Base-by-base conservation (phyloP, 2,797 vertebrate species). In the Coregonus sp. region DNA sequence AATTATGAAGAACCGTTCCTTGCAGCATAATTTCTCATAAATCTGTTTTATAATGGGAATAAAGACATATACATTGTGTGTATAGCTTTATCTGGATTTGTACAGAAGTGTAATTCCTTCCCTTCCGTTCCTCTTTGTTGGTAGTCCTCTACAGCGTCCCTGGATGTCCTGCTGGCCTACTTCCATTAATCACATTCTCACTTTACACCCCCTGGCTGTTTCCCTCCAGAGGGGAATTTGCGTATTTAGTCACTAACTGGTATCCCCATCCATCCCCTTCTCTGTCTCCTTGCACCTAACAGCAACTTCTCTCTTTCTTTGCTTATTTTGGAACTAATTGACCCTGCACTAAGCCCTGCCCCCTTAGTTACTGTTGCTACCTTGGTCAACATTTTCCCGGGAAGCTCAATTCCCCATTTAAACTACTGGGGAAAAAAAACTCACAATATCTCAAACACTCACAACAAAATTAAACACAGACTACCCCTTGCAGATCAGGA, bases 171-270 rank as follows among this genome's bases (percentile, higher is more conserved):
- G 37, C 63, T 82, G 74, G 76, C 80, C 81, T 91, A 91, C 90
- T 94, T 94, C 88, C 92, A 93, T 93, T 92, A 92, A 93, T 94
- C 91, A 94, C 87, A 81, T 91, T 86, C 82, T 20, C 9, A 51
- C 65, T 76, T 54, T 52, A 9, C 20, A 84, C 20, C 40, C 84
- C 67, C 84, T 79, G 73, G 82, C 73, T 86, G 88, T 91, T 92
- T 91, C 89, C 88, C 88, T 91, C 91, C 84, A 89, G 89, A 88
- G 91, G 87, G 85, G 89, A 88, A 87, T 91, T 90, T 88, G 85
- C 85, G 90, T 91, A 90, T 92, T 90, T 90, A 90, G 89, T 82
- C 82, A 59, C 77, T 87, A 77, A 78, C 83, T 72, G 80, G 77
- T 83, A 78, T 84, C 77, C 75, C 84, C 7, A 70, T 47, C 70